Base-by-base conservation (phyloP, 1,140 invertebrate species). In the Ips nitidus region DNA sequence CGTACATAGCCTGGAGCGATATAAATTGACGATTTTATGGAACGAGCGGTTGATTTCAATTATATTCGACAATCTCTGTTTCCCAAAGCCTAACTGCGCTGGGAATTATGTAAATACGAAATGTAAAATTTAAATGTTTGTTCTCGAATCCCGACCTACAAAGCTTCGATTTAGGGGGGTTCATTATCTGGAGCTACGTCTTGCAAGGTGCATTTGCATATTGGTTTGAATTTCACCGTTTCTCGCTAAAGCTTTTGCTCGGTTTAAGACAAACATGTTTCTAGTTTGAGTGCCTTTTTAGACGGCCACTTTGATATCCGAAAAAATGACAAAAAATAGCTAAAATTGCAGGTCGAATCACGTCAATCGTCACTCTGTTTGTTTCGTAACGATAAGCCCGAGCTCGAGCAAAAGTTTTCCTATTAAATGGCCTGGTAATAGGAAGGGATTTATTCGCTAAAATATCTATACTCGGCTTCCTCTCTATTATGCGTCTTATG, bases 61-160 rank as follows among this genome's bases (percentile, higher is more conserved):
- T 61, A 61, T 45, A 40, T 22, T 43, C 42, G 59, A 61, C 41
- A 61, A 61, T 61, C 59, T 61, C 42, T 41, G 42, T 43, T 61
- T 61, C 59, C n/a, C 59, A 61, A 45, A 61, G n/a, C 59, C 7
- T 57, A 57, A 57, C 55, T 38, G 55, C 22, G 39, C 41, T 38
- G 22, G 41, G 59, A 59, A 61, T 61, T 61, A 61, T 61, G 59
- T 47, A 61, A 61, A 61, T 61, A 61, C 41, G 22, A 43, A 43
- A 61, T 61, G 59, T 61, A 61, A 61, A 61, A 61, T 61, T 43
- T 47, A 61, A 61, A 61, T 61, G 59, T 61, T 61, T 61, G 41
- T 61, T 61, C 59, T 61, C 59, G 59, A 61, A 61, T 61, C 59
- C 22, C 56, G 56, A 61, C 59, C 59, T 40, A 61, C 59, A 61